phyloP scores from a whole-genome alignment of 2,113 vertebrate species.

The Oreochromis niloticus region DNA sequence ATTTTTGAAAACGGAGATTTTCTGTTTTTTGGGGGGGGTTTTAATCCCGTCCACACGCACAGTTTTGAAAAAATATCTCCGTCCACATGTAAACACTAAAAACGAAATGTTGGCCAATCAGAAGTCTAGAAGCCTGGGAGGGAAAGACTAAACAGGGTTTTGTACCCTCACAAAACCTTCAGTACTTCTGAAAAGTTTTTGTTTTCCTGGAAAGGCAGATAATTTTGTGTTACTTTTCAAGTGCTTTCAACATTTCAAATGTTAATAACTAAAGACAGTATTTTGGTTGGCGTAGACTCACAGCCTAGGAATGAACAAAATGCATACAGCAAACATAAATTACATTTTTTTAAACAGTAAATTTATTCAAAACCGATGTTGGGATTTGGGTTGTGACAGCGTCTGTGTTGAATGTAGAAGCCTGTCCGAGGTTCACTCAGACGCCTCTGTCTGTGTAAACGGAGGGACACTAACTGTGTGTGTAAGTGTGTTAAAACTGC shows the following conservation, averaged over 20 bases:
- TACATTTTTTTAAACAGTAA: not conserved
- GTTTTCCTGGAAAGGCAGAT: not conserved
- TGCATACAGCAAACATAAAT: not conserved
- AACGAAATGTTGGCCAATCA: not conserved
- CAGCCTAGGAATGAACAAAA: fast-evolving
- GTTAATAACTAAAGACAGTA: not conserved
- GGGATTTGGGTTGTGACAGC: not conserved
- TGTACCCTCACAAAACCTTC: not conserved
- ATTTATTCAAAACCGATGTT: not conserved
- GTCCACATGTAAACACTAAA: fast-evolving
- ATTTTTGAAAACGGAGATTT: not conserved
- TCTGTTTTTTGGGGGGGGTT: not conserved
- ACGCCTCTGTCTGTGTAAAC: fast-evolving
- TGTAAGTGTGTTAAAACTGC: not conserved
- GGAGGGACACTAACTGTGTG: not conserved
- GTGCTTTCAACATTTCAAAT: not conserved
- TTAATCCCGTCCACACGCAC: fast-evolving
- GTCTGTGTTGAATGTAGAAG: not conserved
- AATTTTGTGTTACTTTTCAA: fast-evolving
- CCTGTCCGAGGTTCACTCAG: not conserved
- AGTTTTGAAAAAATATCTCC: not conserved
- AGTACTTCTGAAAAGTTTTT: not conserved
- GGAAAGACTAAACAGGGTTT: not conserved
- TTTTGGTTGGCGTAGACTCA: not conserved
- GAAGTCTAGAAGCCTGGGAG: not conserved